Conservation (phyloP, 2,113 vertebrate genomes). For the Scolopax mira region DNA sequence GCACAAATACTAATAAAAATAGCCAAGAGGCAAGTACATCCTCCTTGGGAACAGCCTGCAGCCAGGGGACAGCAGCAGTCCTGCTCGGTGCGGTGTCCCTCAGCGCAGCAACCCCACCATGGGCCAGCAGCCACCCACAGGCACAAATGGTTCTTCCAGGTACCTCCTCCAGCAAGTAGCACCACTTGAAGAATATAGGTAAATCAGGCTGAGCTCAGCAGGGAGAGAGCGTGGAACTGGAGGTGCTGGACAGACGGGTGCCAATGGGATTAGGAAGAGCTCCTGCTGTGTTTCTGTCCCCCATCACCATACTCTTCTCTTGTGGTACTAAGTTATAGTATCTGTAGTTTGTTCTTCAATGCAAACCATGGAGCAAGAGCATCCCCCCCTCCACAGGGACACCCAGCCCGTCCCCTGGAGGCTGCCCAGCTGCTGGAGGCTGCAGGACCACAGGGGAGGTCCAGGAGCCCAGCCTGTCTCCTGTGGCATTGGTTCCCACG, state of each 20-base stretch:
- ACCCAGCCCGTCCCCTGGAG: neutral
- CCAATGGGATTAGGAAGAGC: neutral
- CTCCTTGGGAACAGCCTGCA: neutral
- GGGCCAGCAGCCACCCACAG: neutral
- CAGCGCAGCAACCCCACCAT: neutral
- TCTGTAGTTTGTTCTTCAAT: neutral
- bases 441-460: neutral
- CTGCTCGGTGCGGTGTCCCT: fast-evolving
- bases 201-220: neutral
- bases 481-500: constrained; percentile 29
- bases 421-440: neutral
- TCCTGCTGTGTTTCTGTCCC: neutral
- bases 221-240: neutral
- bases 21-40: neutral
- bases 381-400: neutral
- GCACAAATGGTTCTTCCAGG: fast-evolving
- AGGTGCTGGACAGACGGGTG: neutral
- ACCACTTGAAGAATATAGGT: neutral
- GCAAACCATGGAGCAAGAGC: neutral
- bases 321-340: neutral
- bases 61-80: neutral
- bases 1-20: neutral
- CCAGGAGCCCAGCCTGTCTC: neutral
- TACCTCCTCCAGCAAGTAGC: neutral
- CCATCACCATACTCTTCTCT: neutral